phyloP scores from a whole-genome alignment of 2,113 vertebrate species.

The Barnardius zonarius region DNA sequence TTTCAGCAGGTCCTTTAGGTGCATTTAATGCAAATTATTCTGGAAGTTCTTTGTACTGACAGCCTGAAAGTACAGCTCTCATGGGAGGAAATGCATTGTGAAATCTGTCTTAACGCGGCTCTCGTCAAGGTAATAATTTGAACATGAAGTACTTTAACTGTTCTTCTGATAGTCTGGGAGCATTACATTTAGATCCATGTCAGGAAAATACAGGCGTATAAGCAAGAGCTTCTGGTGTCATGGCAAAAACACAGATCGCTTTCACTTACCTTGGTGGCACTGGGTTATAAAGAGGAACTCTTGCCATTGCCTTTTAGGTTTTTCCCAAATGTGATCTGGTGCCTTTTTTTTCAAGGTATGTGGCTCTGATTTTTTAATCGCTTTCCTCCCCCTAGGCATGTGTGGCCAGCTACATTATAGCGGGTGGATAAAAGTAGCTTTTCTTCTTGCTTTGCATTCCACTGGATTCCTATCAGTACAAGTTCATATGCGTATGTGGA shows the following conservation, averaged over 20 bases:
- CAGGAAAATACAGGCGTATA: rapidly evolving
- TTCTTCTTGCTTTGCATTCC: background rate
- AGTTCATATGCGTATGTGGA: rapidly evolving
- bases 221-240: background rate
- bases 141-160: background rate
- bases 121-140: background rate
- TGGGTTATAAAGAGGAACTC: background rate
- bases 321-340: background rate
- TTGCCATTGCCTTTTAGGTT: background rate
- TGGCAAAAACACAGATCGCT: rapidly evolving
- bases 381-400: background rate
- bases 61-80: background rate
- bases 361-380: background rate
- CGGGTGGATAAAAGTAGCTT: rapidly evolving
- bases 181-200: background rate
- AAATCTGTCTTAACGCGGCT: background rate
- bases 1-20: rapidly evolving
- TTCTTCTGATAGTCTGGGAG: background rate
- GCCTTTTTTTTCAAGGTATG: background rate
- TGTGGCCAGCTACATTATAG: background rate
- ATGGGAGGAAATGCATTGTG: rapidly evolving
- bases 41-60: background rate
- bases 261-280: background rate
- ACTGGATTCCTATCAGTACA: rapidly evolving
- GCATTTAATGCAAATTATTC: background rate